These are phyloP conservation scores for Abrostola tripartita DNA, from an alignment of 2,888 invertebrate genomes.

Conservation along the genomic window DNA sequence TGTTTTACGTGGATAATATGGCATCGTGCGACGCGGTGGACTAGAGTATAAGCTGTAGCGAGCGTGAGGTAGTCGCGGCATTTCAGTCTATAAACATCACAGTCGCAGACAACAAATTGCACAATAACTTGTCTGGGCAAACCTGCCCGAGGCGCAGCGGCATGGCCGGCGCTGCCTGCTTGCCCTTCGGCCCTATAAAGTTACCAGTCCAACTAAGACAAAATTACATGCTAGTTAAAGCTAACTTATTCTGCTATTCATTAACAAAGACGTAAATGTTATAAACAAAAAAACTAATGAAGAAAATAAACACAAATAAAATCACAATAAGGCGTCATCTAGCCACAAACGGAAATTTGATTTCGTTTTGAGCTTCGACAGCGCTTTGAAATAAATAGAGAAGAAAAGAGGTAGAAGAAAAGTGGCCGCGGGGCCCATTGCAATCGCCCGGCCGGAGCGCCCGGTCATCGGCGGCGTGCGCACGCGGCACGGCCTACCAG, in stretches of 20 bases:
- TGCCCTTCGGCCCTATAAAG: conserved; percentile 73
- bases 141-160: conserved; percentile 69
- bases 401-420: conserved; percentile 84
- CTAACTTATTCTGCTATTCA: conserved; percentile 83
- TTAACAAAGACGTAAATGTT: conserved; percentile 86
- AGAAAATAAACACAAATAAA: conserved; percentile 85
- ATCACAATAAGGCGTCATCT: conserved; percentile 80
- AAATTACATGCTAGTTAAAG: conserved; percentile 81
- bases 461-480: conserved; percentile 86
- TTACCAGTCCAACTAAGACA: conserved; percentile 78
- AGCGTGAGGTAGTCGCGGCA: conserved; percentile 88
- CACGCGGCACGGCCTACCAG: conserved; percentile 83
- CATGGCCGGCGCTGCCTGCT: conserved; percentile 69
- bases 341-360: conserved; percentile 84
- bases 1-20: conserved; percentile 56
- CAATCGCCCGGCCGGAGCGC: conserved; percentile 88
- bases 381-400: conserved; percentile 85
- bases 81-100: conserved; percentile 91
- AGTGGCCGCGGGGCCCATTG: conserved; percentile 88
- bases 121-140: conserved; percentile 84
- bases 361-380: conserved; percentile 77
- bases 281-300: conserved; percentile 84
- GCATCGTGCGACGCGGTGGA: conserved; percentile 80
- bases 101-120: conserved; percentile 89
- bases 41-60: conserved; percentile 83